Evolutionary conservation across 1,140 invertebrate genomes (phyloP).

Genomic region (Frieseomelitta varia): DNA sequence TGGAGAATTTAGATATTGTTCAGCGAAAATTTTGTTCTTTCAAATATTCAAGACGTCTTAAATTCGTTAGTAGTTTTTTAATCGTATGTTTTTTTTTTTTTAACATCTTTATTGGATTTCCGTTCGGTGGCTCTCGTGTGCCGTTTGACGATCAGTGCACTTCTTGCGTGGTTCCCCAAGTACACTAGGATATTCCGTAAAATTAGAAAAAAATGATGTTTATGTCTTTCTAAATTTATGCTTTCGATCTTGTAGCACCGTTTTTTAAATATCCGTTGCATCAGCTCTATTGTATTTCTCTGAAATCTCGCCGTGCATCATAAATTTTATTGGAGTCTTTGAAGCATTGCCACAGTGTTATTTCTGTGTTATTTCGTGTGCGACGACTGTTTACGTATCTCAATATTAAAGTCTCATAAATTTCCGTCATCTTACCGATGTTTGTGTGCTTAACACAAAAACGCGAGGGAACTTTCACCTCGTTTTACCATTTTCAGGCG

Average conservation of each 20-base stretch:
- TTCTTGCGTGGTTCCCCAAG: slow-evolving; percentile 38
- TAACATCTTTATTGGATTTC: slow-evolving; percentile 49
- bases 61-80: background rate
- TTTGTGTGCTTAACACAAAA: background rate
- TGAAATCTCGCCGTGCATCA: background rate
- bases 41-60: background rate
- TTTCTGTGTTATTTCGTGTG: background rate
- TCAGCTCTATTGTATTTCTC: background rate
- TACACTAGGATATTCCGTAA: background rate
- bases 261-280: background rate
- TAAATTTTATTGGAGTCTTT: background rate
- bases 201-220: background rate
- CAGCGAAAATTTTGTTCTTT: background rate
- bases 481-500: background rate
- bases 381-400: slow-evolving; percentile 14
- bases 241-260: background rate
- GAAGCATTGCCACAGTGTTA: slow-evolving; percentile 10
- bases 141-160: slow-evolving; percentile 56
- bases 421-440: background rate
- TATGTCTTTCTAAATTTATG: background rate
- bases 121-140: slow-evolving; percentile 59
- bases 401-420: slow-evolving; percentile 5
- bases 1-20: background rate
- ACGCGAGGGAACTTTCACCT: background rate
- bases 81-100: background rate